These are phyloP conservation scores for Plecturocebus donacophilus DNA, from an alignment of 2,113 vertebrate species.

Conservation along the genomic window DNA sequence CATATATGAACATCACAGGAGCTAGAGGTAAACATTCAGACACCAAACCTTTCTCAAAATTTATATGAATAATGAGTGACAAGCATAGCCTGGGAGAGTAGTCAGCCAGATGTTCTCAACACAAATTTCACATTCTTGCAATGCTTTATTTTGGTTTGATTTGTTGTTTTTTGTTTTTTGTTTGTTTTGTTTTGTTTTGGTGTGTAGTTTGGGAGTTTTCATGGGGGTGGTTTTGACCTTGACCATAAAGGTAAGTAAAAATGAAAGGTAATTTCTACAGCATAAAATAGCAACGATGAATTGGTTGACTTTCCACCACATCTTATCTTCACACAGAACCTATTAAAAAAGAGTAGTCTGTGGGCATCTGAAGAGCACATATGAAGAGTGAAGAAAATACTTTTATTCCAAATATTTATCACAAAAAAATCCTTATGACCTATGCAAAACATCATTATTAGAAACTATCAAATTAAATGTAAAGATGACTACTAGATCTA, in stretches of 20 bases:
- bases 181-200: not conserved
- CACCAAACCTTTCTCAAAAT: not conserved
- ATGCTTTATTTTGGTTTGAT: not conserved
- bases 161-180: not conserved
- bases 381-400: not conserved
- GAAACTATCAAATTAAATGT: not conserved
- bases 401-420: not conserved
- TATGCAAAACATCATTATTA: not conserved
- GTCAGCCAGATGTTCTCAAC: not conserved
- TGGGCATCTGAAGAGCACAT: not conserved
- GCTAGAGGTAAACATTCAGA: not conserved
- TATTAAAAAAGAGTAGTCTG: not conserved
- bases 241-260: not conserved
- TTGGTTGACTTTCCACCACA: not conserved
- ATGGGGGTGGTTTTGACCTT: not conserved
- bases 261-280: not conserved
- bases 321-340: not conserved
- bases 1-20: not conserved
- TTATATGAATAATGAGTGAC: not conserved
- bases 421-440: not conserved
- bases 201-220: not conserved
- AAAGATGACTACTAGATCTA: not conserved
- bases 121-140: conserved; percentile 26
- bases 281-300: not conserved
- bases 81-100: not conserved